Conservation (phyloP, 2,113 vertebrate genomes). For the Choloepus hoffmanni region DNA sequence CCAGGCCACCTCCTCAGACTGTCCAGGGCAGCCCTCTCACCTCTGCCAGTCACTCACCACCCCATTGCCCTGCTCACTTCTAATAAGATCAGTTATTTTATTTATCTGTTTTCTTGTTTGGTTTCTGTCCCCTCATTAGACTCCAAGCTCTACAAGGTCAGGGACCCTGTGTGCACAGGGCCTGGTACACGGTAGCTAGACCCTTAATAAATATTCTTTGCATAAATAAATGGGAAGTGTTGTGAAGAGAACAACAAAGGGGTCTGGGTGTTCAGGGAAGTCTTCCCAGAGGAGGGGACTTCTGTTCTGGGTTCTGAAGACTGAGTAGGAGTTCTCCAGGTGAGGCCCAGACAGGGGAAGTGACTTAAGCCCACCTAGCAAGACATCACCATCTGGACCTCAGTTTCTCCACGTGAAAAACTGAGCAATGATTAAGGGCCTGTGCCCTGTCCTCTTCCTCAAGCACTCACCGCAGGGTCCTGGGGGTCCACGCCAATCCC, state of each 20-base stretch:
- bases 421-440: not conserved
- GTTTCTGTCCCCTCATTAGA: not conserved
- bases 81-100: not conserved
- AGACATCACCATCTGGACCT: not conserved
- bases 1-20: not conserved
- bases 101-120: not conserved
- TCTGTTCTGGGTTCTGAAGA: not conserved
- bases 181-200: not conserved
- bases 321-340: not conserved
- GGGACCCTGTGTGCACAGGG: not conserved
- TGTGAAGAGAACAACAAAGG: not conserved
- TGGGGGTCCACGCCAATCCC: not conserved
- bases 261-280: not conserved
- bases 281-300: not conserved
- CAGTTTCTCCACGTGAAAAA: not conserved
- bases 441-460: accelerated
- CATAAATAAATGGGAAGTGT: not conserved
- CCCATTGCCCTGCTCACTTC: not conserved
- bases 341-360: not conserved
- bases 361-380: not conserved
- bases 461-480: not conserved
- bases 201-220: not conserved
- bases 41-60: not conserved
- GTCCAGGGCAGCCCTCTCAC: not conserved
- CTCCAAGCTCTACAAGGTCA: not conserved